Conservation (phyloP, 2,888 invertebrate genomes). For the Pyrocoelia pectoralis region DNA sequence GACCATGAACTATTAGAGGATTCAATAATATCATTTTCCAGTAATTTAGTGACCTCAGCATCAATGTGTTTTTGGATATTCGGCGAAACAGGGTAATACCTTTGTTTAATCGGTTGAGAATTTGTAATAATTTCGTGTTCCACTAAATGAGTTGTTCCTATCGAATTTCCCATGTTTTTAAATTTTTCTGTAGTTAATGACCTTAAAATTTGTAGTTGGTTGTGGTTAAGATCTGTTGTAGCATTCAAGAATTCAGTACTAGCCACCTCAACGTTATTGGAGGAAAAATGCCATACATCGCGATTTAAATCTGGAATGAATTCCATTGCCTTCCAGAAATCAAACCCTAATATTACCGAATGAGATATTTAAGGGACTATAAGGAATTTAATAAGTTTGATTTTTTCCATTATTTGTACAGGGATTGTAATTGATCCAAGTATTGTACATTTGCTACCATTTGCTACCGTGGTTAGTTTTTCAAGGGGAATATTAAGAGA, state of each 20-base stretch:
- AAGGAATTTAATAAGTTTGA: not conserved
- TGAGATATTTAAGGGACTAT: not conserved
- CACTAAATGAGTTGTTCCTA: not conserved
- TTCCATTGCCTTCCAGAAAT: not conserved
- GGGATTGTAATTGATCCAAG: not conserved
- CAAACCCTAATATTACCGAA: not conserved
- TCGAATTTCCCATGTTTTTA: not conserved
- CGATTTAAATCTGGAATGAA: not conserved
- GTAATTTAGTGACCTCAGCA: not conserved
- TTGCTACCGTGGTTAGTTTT: not conserved
- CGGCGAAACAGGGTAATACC: not conserved
- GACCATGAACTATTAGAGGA: not conserved
- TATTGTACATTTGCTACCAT: not conserved
- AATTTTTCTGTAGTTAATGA: not conserved
- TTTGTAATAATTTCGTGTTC: constrained; percentile 4
- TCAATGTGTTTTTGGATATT: constrained; percentile 7
- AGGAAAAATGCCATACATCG: not conserved
- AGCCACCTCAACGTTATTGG: not conserved
- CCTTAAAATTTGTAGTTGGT: no score
- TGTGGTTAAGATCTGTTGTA: not conserved
- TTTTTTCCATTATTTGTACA: not conserved
- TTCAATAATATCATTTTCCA: not conserved
- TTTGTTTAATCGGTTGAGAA: not conserved
- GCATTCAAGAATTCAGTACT: not conserved
- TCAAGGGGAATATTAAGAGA: no score